Conservation (phyloP, 2,113 vertebrate species). For the Oceanodroma tethys region DNA sequence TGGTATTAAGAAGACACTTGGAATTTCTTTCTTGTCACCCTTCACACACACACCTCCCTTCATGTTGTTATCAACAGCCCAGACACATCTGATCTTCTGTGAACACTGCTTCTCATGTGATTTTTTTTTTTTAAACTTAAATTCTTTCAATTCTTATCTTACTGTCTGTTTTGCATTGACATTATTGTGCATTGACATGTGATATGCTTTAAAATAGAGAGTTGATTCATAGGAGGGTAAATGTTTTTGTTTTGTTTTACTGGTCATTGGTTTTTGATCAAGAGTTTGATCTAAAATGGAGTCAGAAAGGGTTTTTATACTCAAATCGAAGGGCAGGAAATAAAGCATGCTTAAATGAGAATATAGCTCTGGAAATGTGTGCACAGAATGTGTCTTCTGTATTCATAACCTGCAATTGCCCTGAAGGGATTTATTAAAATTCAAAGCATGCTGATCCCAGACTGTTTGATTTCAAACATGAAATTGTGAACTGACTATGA, state of each 20-base stretch:
- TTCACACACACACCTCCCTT: background rate
- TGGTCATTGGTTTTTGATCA: background rate
- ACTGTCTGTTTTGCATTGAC: background rate
- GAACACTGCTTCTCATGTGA: background rate
- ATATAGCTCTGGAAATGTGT: background rate
- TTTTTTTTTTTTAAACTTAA: background rate
- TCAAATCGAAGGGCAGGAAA: background rate
- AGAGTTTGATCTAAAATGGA: constrained; percentile 23
- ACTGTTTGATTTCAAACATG: constrained; percentile 65
- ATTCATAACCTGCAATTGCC: constrained; percentile 57
- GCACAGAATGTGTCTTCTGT: constrained; percentile 8
- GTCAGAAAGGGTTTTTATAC: background rate
- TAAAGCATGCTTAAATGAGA: background rate
- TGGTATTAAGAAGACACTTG: background rate
- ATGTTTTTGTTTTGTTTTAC: background rate
- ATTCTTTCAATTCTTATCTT: background rate
- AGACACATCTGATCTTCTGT: background rate
- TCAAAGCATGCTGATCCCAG: constrained; percentile 60
- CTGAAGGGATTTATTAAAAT: constrained; percentile 69
- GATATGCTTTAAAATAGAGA: background rate
- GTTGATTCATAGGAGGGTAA: background rate
- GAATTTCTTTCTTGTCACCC: background rate
- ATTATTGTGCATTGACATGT: background rate
- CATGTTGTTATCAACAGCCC: background rate
- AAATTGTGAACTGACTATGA: constrained; percentile 47